phyloP scores from a whole-genome alignment of 2,797 vertebrate species.

The Channa striata region DNA sequence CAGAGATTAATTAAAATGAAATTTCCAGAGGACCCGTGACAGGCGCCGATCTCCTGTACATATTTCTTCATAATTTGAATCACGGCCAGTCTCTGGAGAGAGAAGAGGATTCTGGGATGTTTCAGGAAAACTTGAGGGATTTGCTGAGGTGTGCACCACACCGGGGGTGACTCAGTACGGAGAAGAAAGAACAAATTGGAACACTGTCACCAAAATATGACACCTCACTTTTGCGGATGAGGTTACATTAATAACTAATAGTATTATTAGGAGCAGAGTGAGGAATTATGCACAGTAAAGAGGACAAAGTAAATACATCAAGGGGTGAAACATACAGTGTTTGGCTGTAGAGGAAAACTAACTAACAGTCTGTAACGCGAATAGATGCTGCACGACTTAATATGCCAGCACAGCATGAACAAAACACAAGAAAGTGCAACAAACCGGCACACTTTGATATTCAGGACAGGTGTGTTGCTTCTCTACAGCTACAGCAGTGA shows the following conservation, averaged over 20 bases:
- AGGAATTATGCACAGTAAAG: conserved; percentile 33
- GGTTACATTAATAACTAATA: conserved; percentile 27
- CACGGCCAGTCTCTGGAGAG: conserved; percentile 58
- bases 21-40: conserved; percentile 74
- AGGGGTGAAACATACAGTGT: conserved; percentile 18
- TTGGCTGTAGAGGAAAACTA: conserved; percentile 25
- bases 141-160: conserved; percentile 48
- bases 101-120: conserved; percentile 41
- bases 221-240: conserved; percentile 38
- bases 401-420: conserved; percentile 34
- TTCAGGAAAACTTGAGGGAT: conserved; percentile 51
- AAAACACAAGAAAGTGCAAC: conserved; percentile 24
- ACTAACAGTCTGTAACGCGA: conserved; percentile 31
- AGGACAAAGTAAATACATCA: conserved; percentile 19
- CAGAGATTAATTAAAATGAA: conserved; percentile 85
- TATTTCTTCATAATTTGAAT: conserved; percentile 82
- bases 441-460: conserved; percentile 22
- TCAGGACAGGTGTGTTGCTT: conserved; percentile 40
- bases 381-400: conserved; percentile 33
- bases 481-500: conserved; percentile 15
- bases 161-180: conserved; percentile 25
- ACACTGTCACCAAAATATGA: conserved; percentile 15
- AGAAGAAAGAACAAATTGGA: conserved; percentile 23
- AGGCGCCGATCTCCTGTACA: conserved; percentile 72
- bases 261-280: conserved; percentile 25